Conservation (phyloP, 2,797 vertebrate species). For the Onychomys leucogaster region DNA sequence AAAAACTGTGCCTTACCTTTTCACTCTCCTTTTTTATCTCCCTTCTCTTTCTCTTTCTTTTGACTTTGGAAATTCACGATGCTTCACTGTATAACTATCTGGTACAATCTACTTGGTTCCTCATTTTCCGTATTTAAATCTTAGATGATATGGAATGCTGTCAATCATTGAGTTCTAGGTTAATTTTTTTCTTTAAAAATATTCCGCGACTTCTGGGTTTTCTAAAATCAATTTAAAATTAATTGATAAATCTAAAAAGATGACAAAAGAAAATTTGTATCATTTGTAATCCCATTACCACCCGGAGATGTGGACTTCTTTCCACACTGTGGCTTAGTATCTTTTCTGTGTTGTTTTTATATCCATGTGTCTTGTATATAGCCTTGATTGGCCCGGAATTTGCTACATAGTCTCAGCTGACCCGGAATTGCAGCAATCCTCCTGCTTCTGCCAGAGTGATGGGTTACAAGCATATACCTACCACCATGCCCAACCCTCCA, state of each 20-base stretch:
- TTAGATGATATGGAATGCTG: not conserved
- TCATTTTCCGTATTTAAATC: not conserved
- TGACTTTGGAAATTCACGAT: not conserved
- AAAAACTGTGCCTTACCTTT: not conserved
- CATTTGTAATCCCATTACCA: not conserved
- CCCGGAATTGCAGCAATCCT: not conserved
- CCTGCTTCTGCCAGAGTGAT: not conserved
- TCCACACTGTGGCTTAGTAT: not conserved
- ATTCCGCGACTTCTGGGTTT: conserved; percentile 27
- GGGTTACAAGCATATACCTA: too few species aligned
- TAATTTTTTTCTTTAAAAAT: conserved; percentile 34
- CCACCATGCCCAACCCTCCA: not conserved
- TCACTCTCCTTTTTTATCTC: not conserved
- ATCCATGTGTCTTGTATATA: not conserved
- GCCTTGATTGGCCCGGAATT: not conserved
- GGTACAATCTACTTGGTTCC: not conserved
- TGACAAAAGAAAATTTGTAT: conserved; percentile 2
- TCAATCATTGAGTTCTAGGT: conserved; percentile 13
- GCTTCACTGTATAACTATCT: not conserved
- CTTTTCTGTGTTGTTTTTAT: not conserved
- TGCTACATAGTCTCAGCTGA: not conserved
- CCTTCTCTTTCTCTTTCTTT: not conserved
- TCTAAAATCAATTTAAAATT: conserved; percentile 41
- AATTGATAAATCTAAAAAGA: not conserved
- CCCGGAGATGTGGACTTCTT: not conserved